Conservation (phyloP, 2,797 vertebrate species). For the Pristis pectinata region DNA sequence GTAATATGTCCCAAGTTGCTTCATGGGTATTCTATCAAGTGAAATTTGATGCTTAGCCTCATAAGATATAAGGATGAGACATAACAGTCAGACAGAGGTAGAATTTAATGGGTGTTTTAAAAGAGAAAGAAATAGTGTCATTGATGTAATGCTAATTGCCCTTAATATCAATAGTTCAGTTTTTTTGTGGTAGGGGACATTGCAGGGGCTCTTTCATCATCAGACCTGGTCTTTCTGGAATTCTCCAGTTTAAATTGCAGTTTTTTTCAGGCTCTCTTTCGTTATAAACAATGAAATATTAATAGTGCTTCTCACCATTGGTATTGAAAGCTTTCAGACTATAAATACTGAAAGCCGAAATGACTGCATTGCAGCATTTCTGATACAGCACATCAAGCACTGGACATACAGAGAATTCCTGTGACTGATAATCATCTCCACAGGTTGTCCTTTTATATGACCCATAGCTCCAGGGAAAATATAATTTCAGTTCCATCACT, state of each 20-base stretch:
- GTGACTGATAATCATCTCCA: constrained; percentile 32
- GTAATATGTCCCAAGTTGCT: neutral
- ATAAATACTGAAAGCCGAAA: neutral
- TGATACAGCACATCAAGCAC: constrained; percentile 27
- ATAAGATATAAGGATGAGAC: neutral
- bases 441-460: neutral
- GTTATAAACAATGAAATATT: neutral
- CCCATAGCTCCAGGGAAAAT: constrained; percentile 6
- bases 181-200: neutral
- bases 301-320: neutral
- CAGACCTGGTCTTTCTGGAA: neutral
- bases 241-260: neutral
- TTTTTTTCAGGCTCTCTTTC: neutral
- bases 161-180: constrained; percentile 68
- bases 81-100: neutral
- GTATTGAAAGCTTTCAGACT: neutral
- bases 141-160: constrained; percentile 75
- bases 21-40: neutral
- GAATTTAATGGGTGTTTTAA: neutral
- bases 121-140: constrained; percentile 51
- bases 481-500: constrained; percentile 1
- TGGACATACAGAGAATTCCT: neutral
- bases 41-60: neutral
- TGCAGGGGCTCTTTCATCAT: neutral
- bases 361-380: constrained; percentile 30